These are phyloP conservation scores for Nothura maculosa DNA, from an alignment of 2,797 vertebrate genomes.

Conservation along the genomic window DNA sequence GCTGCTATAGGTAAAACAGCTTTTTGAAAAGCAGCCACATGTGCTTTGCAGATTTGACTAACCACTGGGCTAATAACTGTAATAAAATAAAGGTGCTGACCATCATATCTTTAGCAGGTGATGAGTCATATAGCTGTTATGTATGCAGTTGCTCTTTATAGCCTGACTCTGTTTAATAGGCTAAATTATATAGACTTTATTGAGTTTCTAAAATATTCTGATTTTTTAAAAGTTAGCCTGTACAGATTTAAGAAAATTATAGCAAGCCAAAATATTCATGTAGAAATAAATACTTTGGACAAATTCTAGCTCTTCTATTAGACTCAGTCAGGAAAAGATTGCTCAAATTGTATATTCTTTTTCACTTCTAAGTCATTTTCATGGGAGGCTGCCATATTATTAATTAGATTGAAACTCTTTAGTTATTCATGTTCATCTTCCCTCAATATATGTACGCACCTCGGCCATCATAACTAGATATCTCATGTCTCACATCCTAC, in stretches of 20 bases:
- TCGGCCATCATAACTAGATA: background rate
- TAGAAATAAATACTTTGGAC: background rate
- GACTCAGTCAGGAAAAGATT: fast-evolving
- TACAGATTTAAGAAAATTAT: background rate
- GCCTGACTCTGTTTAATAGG: background rate
- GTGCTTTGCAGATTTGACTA: background rate
- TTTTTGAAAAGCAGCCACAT: background rate
- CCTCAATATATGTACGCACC: background rate
- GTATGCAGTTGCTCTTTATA: background rate
- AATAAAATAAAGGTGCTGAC: background rate
- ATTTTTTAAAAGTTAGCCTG: background rate
- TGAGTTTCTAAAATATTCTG: background rate
- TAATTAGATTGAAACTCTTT: background rate
- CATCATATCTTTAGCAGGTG: background rate
- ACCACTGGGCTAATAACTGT: background rate
- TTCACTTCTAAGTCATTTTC: background rate
- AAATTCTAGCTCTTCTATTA: background rate
- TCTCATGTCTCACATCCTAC: background rate
- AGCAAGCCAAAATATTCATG: background rate
- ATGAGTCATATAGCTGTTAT: background rate
- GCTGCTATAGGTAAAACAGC: background rate
- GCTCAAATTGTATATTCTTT: background rate
- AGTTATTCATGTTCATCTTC: background rate
- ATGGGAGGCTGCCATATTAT: background rate
- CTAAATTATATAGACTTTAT: background rate